A percentile compares a stretch with the other conserved stretches of the same genome.
phyloP scores from a whole-genome alignment of 2,797 vertebrate genomes.

The Gymnothorax reevesii region DNA sequence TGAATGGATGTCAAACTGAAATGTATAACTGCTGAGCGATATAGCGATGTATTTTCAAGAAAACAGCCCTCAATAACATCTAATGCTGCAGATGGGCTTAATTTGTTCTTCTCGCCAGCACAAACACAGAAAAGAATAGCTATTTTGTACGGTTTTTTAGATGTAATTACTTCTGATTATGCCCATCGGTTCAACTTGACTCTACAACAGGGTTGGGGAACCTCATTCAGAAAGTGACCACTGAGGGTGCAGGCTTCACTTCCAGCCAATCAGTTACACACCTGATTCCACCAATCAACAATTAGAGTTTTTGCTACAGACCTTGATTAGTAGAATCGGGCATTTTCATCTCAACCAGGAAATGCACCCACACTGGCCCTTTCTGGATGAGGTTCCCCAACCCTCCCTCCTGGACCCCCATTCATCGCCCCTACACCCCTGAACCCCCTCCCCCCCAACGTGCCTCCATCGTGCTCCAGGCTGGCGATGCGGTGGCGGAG shows the following conservation, averaged over 20 bases:
- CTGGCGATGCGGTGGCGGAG: constrained; percentile 81
- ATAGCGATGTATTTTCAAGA: neutral
- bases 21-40: neutral
- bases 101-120: neutral
- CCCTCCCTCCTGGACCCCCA: too few species aligned
- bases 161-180: neutral
- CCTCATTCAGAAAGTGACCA: too few species aligned
- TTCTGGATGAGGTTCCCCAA: too few species aligned
- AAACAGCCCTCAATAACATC: neutral
- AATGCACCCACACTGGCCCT: too few species aligned
- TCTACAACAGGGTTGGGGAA: too few species aligned
- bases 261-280: too few species aligned
- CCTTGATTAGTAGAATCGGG: too few species aligned
- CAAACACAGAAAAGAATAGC: too few species aligned
- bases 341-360: too few species aligned
- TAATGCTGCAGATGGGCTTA: neutral
- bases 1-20: neutral
- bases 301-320: too few species aligned
- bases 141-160: neutral
- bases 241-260: too few species aligned
- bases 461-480: constrained; percentile 83
- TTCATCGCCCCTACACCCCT: neutral
- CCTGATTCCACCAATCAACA: too few species aligned
- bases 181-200: neutral
- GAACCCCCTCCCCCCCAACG: neutral